A percentile compares a stretch with the other conserved stretches of the same genome.
Evolutionary conservation across 1,140 invertebrate genomes (phyloP).

Genomic region (Patella vulgata): DNA sequence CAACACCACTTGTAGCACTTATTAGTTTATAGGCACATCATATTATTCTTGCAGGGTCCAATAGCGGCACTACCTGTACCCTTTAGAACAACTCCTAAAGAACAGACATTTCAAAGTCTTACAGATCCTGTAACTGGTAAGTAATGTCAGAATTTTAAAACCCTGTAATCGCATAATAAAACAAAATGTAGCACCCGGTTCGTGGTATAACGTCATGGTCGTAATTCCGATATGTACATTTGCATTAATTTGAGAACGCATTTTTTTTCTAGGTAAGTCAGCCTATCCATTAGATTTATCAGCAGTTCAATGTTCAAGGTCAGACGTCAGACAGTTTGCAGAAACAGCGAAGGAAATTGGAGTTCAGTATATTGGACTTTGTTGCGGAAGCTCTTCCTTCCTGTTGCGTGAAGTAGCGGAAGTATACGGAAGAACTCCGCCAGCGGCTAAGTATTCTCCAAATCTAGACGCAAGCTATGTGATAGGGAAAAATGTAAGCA

Average conservation of each 20-base stretch:
- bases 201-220: too few relatives aligned
- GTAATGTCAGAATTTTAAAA: too few relatives aligned
- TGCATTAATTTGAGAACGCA: too few relatives aligned
- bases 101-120: slow-evolving; percentile 38
- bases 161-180: too few relatives aligned
- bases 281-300: slow-evolving; percentile 17
- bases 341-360: slow-evolving; percentile 33
- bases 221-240: too few relatives aligned
- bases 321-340: slow-evolving; percentile 26
- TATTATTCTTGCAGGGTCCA: slow-evolving; percentile 46
- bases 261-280: not conserved
- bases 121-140: slow-evolving; percentile 43
- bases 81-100: slow-evolving; percentile 40
- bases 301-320: slow-evolving; percentile 2
- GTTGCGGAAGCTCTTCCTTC: slow-evolving; percentile 37
- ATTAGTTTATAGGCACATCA: too few relatives aligned
- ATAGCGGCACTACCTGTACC: slow-evolving; percentile 50
- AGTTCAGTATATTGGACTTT: slow-evolving; percentile 46
- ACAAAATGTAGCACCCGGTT: too few relatives aligned
- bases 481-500: too few relatives aligned
- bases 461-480: slow-evolving; percentile 3
- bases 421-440: slow-evolving; percentile 28
- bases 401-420: slow-evolving; percentile 33
- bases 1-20: too few relatives aligned
- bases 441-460: slow-evolving; percentile 20